Base-by-base conservation (phyloP, 2,113 vertebrate species). In the Caracal caracal region DNA sequence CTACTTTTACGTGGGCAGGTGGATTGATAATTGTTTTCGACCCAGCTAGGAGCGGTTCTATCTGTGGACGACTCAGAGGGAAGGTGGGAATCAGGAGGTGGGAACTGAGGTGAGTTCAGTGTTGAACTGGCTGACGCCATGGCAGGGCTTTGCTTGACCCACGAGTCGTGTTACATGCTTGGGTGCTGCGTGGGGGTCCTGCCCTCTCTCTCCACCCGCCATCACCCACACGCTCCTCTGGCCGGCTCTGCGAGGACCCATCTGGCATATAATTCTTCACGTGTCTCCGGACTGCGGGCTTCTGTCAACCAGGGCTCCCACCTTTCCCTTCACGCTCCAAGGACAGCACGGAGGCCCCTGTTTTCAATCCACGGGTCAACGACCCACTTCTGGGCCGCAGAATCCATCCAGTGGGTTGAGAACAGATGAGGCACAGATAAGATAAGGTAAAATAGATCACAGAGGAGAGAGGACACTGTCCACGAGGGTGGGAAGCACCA, bases 401-500 rank as follows among this genome's bases (percentile, higher is more conserved):
- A 22, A 24, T 15, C 61, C 12, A 63, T 43, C 15, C 0, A 1
- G 2, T n/a, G 47, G 33, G 65, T 35, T 5, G 20, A 51, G 47
- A 53, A 12, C 43, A 16, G 33, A 24, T 6, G 10, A 11, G 33
- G 47, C 26, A n/a, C 33, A 35, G 56, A 49, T 10, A 24, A 43
- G 7, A n/a, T 3, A 30, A 16, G 16, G 19, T 10, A 9, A 47
- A 47, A 33, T 15, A n/a, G 40, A 17, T 17, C 66, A n/a, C 3
- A n/a, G 11, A 4, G 4, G 40, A 43, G 6, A 30, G 40, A 33
- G 17, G 33, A n/a, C 28, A 4, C 24, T 7, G 11, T 30, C 33
- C 19, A 8, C 0, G 30, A 2, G 0, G 3, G 6, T 5, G 40
- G 0, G 10, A 40, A 8, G 30, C 4, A 33, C 30, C 9, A 3